Conservation (phyloP, 92 coral and sea anemone species). For the Umimayanthus kanabou region DNA sequence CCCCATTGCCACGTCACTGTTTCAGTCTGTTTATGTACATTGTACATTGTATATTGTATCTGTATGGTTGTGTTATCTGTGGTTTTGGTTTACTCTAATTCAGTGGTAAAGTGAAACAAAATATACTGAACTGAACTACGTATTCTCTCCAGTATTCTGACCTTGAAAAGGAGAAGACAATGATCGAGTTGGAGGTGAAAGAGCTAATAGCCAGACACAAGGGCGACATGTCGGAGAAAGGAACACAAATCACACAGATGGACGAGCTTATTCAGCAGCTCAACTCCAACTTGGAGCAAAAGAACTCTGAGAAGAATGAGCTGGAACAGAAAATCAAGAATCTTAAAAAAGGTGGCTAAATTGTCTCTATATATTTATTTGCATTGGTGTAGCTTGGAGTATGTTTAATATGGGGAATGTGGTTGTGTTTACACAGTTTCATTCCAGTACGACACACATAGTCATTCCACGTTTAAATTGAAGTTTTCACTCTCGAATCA, state of each 20-base stretch:
- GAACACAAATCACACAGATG: constrained; percentile 79
- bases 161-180: constrained; percentile 95
- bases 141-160: constrained; percentile 75
- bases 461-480: too few species aligned
- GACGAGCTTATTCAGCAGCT: constrained; percentile 77
- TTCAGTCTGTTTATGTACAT: too few species aligned
- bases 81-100: neutral
- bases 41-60: too few species aligned
- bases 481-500: too few species aligned
- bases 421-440: too few species aligned
- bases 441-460: too few species aligned
- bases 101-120: neutral
- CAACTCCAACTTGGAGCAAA: constrained; percentile 70
- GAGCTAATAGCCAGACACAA: constrained; percentile 96
- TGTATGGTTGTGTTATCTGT: neutral
- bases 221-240: constrained; percentile 94
- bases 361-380: neutral
- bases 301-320: constrained; percentile 81
- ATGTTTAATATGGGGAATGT: too few species aligned
- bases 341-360: constrained; percentile 69
- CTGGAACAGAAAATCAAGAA: constrained; percentile 72
- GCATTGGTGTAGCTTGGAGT: too few species aligned
- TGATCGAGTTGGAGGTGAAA: constrained; percentile 94
- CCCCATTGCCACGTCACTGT: too few species aligned
- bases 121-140: neutral